Evolutionary conservation across 2,888 invertebrate species (phyloP).

Genomic region (Hermaeophaga mercurialis): DNA sequence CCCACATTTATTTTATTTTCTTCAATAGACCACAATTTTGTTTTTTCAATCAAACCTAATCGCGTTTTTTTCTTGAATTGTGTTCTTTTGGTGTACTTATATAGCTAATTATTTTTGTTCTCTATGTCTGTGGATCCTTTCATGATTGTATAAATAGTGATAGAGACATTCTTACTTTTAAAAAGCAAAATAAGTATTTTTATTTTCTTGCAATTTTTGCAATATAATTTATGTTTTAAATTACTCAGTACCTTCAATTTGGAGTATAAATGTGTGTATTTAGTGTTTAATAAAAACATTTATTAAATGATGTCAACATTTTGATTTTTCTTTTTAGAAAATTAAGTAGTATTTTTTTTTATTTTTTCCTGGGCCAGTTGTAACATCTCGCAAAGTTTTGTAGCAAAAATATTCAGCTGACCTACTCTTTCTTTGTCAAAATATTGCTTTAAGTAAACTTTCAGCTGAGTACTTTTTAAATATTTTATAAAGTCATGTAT

Average conservation of each 20-base stretch:
- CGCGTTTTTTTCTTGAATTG: conserved; percentile 10
- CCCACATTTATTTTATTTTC: conserved; percentile 20
- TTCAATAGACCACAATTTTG: conserved; percentile 22
- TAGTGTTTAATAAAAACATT: conserved; percentile 37
- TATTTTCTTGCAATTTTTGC: conserved; percentile 18
- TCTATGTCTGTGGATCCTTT: conserved; percentile 33
- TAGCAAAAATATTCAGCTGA: conserved; percentile 14
- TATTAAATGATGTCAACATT: conserved; percentile 26
- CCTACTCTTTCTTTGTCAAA: too few species aligned
- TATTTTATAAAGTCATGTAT: too few species aligned
- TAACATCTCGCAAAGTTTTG: background rate
- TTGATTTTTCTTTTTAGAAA: conserved; percentile 29
- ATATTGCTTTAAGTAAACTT: too few species aligned
- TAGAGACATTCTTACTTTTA: conserved; percentile 26
- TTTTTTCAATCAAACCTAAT: too few species aligned
- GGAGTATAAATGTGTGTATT: conserved; percentile 31
- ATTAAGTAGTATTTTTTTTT: conserved; percentile 2
- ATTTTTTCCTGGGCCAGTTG: conserved; percentile 28
- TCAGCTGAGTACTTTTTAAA: too few species aligned
- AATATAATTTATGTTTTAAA: conserved; percentile 29
- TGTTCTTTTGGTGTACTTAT: conserved; percentile 28
- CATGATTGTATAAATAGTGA: conserved; percentile 34
- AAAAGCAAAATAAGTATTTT: conserved; percentile 27
- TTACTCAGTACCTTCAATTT: conserved; percentile 30
- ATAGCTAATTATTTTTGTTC: conserved; percentile 28